Conservation (phyloP, 2,888 invertebrate genomes). For the Eremobia ochroleuca region DNA sequence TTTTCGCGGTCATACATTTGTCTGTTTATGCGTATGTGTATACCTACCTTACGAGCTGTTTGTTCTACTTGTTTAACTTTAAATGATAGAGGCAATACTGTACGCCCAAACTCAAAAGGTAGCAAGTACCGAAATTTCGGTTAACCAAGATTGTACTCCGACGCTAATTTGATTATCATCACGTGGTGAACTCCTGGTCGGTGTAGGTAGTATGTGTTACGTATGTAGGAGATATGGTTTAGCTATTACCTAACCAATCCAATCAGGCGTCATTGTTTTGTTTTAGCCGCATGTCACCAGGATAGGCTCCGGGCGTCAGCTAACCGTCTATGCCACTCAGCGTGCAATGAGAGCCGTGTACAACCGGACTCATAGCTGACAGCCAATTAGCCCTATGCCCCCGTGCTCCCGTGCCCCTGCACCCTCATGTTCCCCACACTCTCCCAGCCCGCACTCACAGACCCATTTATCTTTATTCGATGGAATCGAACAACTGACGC, state of each 20-base stretch:
- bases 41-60: background rate
- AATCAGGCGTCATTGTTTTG: conserved; percentile 79
- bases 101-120: conserved; percentile 9
- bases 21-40: background rate
- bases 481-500: conserved; percentile 82
- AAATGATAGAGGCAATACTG: background rate
- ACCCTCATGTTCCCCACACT: conserved; percentile 71
- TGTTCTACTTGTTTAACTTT: background rate
- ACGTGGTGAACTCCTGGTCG: conserved; percentile 30
- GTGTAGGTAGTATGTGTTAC: conserved; percentile 18
- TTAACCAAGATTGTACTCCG: conserved; percentile 37
- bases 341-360: conserved; percentile 72
- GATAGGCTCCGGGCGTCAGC: conserved; percentile 71
- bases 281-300: conserved; percentile 77
- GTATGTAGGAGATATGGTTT: conserved; percentile 42
- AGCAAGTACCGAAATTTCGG: conserved; percentile 9
- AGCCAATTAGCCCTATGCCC: conserved; percentile 88
- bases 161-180: conserved; percentile 51
- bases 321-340: conserved; percentile 75
- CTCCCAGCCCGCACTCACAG: conserved; percentile 79
- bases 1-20: conserved; percentile 1
- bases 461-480: conserved; percentile 89
- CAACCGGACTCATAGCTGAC: conserved; percentile 87
- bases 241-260: conserved; percentile 70
- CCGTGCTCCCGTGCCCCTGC: conserved; percentile 69